A percentile compares a stretch with the other conserved stretches of the same genome.
Evolutionary conservation across 2,113 vertebrate genomes (phyloP).

Genomic region (Cryptomyrus ogoouensis): DNA sequence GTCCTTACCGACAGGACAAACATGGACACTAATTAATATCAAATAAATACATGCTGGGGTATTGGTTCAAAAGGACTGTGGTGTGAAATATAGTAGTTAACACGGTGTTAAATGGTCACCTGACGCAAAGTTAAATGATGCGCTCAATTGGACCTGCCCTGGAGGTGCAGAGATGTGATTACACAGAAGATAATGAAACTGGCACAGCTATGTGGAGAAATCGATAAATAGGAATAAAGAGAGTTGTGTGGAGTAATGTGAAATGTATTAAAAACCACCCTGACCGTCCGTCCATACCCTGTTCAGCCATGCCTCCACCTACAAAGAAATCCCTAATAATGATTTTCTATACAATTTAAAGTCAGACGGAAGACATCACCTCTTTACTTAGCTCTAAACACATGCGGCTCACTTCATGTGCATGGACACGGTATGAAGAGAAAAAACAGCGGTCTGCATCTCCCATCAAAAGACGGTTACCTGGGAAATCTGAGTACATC

Average conservation of each 20-base stretch:
- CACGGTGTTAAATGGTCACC: background rate
- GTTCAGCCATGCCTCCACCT: background rate
- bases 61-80: background rate
- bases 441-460: background rate
- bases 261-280: background rate
- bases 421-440: background rate
- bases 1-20: background rate
- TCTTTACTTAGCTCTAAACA: background rate
- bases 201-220: background rate
- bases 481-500: background rate
- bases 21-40: conserved; percentile 2
- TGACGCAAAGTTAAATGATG: background rate
- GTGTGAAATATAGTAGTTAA: background rate
- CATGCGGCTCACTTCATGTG: background rate
- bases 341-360: background rate
- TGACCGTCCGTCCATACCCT: background rate
- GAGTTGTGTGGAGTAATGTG: background rate
- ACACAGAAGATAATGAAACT: background rate
- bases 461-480: background rate
- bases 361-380: background rate
- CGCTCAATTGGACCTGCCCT: background rate
- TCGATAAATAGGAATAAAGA: background rate
- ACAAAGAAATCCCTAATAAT: background rate
- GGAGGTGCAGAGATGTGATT: background rate
- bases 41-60: background rate